These are phyloP conservation scores for Cerastis leucographa DNA, from an alignment of 2,888 invertebrate genomes.

Conservation along the genomic window DNA sequence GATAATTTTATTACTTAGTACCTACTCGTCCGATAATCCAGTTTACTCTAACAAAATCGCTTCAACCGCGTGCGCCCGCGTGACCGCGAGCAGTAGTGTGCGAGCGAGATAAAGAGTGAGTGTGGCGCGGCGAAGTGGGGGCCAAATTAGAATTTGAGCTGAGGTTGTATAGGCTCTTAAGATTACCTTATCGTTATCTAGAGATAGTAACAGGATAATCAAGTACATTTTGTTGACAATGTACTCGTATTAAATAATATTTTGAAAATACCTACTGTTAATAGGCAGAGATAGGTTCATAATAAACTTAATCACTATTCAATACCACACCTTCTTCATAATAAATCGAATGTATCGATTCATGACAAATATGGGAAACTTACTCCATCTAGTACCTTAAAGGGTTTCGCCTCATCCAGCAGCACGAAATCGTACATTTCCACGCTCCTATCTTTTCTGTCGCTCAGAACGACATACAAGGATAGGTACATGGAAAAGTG, in stretches of 20 bases:
- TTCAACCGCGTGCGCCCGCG: too few relatives aligned
- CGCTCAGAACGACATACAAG: neutral
- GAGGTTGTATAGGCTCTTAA: too few relatives aligned
- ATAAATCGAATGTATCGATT: neutral
- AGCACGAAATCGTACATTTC: neutral
- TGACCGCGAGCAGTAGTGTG: too few relatives aligned
- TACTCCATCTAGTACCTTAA: neutral
- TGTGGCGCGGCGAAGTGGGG: too few relatives aligned
- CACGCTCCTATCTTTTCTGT: neutral
- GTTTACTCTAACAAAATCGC: too few relatives aligned
- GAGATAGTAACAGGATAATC: slow-evolving; percentile 24
- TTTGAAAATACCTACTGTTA: neutral
- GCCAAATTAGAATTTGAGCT: too few relatives aligned
- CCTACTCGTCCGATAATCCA: too few relatives aligned
- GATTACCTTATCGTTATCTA: slow-evolving; percentile 31
- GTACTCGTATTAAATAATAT: neutral
- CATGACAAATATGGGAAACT: neutral
- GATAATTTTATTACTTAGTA: too few relatives aligned
- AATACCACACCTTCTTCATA: neutral
- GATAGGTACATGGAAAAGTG: neutral
- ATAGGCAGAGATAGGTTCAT: neutral
- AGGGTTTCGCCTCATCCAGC: neutral
- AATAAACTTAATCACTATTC: neutral
- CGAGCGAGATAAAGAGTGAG: too few relatives aligned
- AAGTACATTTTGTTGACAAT: slow-evolving; percentile 15